These are phyloP conservation scores for Chironomus tentans DNA, from an alignment of 2,888 invertebrate species.

Conservation along the genomic window DNA sequence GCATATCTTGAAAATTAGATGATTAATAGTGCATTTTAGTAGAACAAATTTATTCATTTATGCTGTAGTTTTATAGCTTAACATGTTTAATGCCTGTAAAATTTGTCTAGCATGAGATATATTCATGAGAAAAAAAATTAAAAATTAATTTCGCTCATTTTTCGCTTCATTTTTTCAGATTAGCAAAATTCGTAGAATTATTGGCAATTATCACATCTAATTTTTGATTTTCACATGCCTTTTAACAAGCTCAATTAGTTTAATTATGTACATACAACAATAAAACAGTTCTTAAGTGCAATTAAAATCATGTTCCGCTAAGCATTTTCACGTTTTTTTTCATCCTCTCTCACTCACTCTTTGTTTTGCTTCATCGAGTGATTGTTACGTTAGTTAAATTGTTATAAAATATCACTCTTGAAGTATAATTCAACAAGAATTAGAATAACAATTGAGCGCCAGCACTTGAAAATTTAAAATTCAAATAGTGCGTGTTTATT, in stretches of 20 bases:
- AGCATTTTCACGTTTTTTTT: not conserved
- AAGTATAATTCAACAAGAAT: constrained; percentile 2
- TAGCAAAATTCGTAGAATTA: too few species aligned
- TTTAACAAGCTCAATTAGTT: not conserved
- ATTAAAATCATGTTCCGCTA: not conserved
- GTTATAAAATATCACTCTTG: constrained; percentile 6
- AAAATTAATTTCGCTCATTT: too few species aligned
- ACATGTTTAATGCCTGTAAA: too few species aligned
- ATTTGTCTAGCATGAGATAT: too few species aligned
- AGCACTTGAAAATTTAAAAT: constrained; percentile 17
- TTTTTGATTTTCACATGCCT: too few species aligned
- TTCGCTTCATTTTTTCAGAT: too few species aligned
- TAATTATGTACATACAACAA: not conserved
- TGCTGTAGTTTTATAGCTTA: too few species aligned
- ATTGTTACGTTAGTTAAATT: not conserved
- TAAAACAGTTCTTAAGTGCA: not conserved
- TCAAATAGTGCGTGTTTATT: constrained; percentile 15
- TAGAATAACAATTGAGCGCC: constrained; percentile 26
- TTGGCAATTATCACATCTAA: too few species aligned
- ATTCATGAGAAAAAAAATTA: too few species aligned
- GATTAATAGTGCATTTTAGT: too few species aligned
- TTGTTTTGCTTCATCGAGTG: not conserved
- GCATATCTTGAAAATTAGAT: too few species aligned
- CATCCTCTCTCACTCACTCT: not conserved
- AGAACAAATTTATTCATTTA: too few species aligned